Conservation (phyloP, 2,888 invertebrate species). For the Scaptomyza tumidula region DNA sequence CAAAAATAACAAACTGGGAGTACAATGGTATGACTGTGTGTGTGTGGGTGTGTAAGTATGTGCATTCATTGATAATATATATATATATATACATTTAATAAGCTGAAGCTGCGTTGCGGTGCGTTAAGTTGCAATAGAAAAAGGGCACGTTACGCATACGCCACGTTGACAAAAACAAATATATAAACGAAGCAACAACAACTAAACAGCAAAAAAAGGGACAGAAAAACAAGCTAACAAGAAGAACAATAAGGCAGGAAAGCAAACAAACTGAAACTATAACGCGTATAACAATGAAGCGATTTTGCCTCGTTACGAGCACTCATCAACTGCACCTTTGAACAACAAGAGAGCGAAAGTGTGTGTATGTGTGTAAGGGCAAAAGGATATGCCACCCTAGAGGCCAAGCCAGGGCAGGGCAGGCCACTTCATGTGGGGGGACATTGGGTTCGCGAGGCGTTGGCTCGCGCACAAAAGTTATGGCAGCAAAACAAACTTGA, state of each 20-base stretch:
- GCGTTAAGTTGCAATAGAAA: conserved; percentile 24
- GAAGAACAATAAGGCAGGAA: conserved; percentile 24
- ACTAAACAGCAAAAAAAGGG: conserved; percentile 26
- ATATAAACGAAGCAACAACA: conserved; percentile 52
- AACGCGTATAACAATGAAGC: conserved; percentile 76
- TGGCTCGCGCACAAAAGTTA: conserved; percentile 77
- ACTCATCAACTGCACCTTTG: conserved; percentile 82
- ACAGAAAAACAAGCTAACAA: conserved; percentile 7
- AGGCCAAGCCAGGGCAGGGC: conserved; percentile 56
- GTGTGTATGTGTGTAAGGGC: background rate
- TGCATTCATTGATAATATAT: conserved; percentile 59
- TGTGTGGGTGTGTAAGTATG: conserved; percentile 6
- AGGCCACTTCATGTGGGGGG: conserved; percentile 16
- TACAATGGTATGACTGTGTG: background rate
- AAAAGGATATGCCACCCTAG: conserved; percentile 30
- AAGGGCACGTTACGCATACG: conserved; percentile 73
- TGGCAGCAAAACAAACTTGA: conserved; percentile 80
- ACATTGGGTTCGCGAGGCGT: conserved; percentile 59
- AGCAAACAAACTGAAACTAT: conserved; percentile 58
- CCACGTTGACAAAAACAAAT: conserved; percentile 70
- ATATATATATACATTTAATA: conserved; percentile 58
- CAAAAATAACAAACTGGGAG: conserved; percentile 54
- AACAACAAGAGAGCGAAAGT: conserved; percentile 43
- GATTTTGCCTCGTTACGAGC: conserved; percentile 80
- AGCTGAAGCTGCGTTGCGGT: conserved; percentile 29